Conservation (phyloP, 2,797 vertebrate genomes). For the Sebastes aleutianus region DNA sequence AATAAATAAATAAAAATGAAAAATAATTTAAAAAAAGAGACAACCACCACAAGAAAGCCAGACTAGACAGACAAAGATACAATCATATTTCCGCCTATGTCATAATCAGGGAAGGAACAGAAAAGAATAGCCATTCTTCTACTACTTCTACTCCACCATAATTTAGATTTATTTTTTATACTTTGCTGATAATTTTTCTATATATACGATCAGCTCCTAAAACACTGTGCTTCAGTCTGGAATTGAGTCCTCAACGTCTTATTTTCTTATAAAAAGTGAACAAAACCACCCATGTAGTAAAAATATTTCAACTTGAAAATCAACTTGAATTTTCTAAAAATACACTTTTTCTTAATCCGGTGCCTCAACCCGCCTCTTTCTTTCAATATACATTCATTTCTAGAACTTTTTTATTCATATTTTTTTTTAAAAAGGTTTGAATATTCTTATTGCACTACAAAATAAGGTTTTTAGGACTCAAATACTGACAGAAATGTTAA, state of each 20-base stretch:
- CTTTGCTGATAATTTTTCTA: not conserved
- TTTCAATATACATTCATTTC: not conserved
- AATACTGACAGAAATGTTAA: too few relatives aligned
- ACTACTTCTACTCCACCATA: not conserved
- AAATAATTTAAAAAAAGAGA: too few relatives aligned
- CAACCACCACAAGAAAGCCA: too few relatives aligned
- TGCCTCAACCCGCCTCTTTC: not conserved
- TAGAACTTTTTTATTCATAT: not conserved
- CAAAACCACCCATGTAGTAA: not conserved
- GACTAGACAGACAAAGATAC: too few relatives aligned
- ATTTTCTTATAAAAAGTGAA: too few relatives aligned
- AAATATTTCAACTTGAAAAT: not conserved
- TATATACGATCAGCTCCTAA: not conserved
- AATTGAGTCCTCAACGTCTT: too few relatives aligned
- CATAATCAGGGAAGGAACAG: too few relatives aligned
- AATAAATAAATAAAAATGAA: too few relatives aligned
- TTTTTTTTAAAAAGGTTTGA: not conserved
- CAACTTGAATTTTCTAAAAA: too few relatives aligned
- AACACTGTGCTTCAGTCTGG: not conserved
- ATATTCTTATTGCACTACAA: too few relatives aligned
- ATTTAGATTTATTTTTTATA: not conserved
- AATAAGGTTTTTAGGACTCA: too few relatives aligned
- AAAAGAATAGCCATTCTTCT: not conserved
- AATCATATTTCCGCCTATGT: too few relatives aligned
- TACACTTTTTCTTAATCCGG: not conserved